Base-by-base conservation (phyloP, 2,113 vertebrate species). In the Lophotis ruficrista region DNA sequence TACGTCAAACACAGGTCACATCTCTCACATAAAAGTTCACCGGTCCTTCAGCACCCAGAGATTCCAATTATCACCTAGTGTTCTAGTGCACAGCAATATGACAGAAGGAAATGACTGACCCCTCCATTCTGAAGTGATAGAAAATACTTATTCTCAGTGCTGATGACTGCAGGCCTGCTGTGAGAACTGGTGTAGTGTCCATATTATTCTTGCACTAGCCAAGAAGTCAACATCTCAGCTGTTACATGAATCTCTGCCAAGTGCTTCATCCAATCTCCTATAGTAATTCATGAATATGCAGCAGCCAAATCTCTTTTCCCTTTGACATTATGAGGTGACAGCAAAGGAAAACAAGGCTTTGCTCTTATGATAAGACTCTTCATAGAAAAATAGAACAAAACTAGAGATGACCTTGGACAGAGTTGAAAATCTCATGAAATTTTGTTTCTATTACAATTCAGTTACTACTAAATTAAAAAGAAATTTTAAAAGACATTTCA, bases 141-240 rank as follows among this genome's bases (percentile, higher is more conserved):
- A 31, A 93, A 89, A 80, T 4, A 4, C 43, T 57, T 54, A 3
- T 38, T 22, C 80, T n/a, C 77, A 28, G 89, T 17, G 64, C 80
- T 82, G 94, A n/a, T 80, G 66, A 28, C 69, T 57, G 65, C 83
- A 92, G 73, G 48, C 90, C 86, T 43, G 66, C 94, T 93, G 89
- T 48, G 93, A 86, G 62, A 47, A 73, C 58, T 21, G 48, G 51
- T 68, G 24, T 24, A 64, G 77, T 9, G 47, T 13, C 91, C 73
- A 4, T 16, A 28, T 72, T 84, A 83, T 64, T 50, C 90, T 83
- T 89, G 83, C 77, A 31, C 70, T 20, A 89, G 86, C 89, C 93
- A 75, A 92, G 92, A 87, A 93, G 92, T 85, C 93, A 90, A 57
- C 79, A 89, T 60, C 89, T 96, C 92, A 82, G 90, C 89, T 96